Conservation (phyloP, 2,113 vertebrate genomes). For the Ibidorhyncha struthersii region DNA sequence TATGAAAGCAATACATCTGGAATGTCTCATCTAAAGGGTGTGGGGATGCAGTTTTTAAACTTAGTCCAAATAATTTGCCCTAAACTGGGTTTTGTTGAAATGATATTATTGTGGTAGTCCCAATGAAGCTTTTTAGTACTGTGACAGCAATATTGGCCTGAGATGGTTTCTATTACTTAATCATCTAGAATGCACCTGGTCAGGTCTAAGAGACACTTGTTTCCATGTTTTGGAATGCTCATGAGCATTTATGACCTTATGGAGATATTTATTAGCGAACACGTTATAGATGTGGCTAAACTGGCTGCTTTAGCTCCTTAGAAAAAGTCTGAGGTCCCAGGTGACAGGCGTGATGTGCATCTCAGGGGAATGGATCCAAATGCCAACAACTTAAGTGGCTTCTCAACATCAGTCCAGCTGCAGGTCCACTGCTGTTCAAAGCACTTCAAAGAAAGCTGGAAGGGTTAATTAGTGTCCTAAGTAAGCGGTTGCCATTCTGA, state of each 20-base stretch:
- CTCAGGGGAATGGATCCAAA: not conserved
- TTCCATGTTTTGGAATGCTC: not conserved
- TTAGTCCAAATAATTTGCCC: not conserved
- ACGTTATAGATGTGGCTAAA: not conserved
- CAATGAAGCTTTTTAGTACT: no score
- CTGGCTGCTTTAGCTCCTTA: not conserved
- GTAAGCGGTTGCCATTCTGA: not conserved
- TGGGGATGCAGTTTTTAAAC: no score
- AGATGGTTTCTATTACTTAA: not conserved
- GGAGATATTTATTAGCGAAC: not conserved
- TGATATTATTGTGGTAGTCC: not conserved
- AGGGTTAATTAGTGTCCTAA: not conserved
- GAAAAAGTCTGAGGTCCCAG: not conserved
- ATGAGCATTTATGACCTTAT: not conserved
- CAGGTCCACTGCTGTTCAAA: not conserved
- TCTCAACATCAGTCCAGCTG: not conserved
- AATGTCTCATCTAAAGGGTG: not conserved
- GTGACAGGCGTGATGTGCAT: accelerated
- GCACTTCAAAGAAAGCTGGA: not conserved
- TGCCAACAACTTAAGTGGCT: not conserved
- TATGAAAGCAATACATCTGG: not conserved
- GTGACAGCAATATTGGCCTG: no score
- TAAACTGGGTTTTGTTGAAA: not conserved
- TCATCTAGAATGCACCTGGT: not conserved
- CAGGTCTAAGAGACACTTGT: not conserved